Evolutionary conservation across 2,797 vertebrate species (phyloP), one percentile per base, ranked within the genome.

Genomic region (Xiphorhynchus erythropygius): DNA sequence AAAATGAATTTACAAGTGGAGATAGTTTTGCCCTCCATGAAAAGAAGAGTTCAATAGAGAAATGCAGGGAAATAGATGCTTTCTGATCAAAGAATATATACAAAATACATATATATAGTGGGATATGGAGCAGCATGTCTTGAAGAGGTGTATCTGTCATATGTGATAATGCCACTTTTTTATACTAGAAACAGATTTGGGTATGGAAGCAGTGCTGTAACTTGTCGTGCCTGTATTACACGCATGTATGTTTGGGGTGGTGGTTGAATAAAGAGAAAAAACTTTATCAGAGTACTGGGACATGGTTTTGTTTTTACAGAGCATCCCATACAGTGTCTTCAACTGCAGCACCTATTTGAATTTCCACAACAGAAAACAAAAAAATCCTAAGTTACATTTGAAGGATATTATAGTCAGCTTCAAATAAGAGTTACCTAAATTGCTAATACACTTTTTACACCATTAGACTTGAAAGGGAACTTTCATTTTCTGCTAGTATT

Each of bases 401-500:
- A 69, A 76, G 30, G 15, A 79, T 89, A 93, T 68, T 53, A 71
- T 33, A 62, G 11, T 27, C 11, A 23, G 6, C 64, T 87, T 95
- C 21, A 64, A 84, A 28, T 35, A 57, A 14, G 37, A 57, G 1
- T 41, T 94, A 86, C 68, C 35, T 92, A 87, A 94, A 46, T 21
- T 50, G 57, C 69, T 79, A 69, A 49, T 67, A 55, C 13, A 68
- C 41, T 14, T 77, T 90, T 76, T 46, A 73, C 37, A 49, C 3
- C 6, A 7, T 3, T 84, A 42, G 44, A 74, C 12, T 16, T 77
- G 67, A 89, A 90, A 74, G 30, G 25, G 28, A 87, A 11, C 11
- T 93, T 95, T 71, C 33, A 68, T 89, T 93, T 94, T 74, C 83
- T 69, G 62, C n/a, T 52, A 62, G 13, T 71, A 46, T 50, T 89